Conservation (phyloP, 1,140 invertebrate species). For the Lithobius niger region DNA sequence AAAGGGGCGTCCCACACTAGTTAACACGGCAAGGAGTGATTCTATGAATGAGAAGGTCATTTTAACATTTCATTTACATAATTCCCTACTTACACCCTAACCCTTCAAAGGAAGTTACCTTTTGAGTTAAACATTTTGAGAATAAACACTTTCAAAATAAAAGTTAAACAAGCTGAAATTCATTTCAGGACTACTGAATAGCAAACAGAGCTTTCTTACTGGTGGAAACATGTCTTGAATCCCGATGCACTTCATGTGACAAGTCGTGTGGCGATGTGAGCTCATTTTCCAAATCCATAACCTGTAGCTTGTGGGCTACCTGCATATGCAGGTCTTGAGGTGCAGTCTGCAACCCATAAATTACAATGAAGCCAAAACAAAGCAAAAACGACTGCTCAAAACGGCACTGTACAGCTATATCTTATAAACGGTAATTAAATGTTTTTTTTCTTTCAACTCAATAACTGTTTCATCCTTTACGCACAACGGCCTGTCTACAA, state of each 20-base stretch:
- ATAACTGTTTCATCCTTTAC: background rate
- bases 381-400: background rate
- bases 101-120: no score
- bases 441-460: background rate
- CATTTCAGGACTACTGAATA: no score
- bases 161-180: no score
- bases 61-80: no score
- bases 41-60: no score
- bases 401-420: background rate
- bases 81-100: no score
- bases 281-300: conserved; percentile 39
- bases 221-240: background rate
- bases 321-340: conserved; percentile 16
- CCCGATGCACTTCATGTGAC: conserved; percentile 28
- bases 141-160: no score
- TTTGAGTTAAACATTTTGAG: no score
- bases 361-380: background rate
- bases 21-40: no score
- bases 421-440: background rate
- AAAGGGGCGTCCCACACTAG: no score
- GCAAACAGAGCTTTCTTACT: no score
- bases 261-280: conserved; percentile 54
- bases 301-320: conserved; percentile 32
- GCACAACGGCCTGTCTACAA: background rate
- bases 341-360: conserved; percentile 7